Evolutionary conservation across 2,797 vertebrate genomes (phyloP), one percentile per base, ranked within the genome.

Genomic region (Miichthys miiuy): DNA sequence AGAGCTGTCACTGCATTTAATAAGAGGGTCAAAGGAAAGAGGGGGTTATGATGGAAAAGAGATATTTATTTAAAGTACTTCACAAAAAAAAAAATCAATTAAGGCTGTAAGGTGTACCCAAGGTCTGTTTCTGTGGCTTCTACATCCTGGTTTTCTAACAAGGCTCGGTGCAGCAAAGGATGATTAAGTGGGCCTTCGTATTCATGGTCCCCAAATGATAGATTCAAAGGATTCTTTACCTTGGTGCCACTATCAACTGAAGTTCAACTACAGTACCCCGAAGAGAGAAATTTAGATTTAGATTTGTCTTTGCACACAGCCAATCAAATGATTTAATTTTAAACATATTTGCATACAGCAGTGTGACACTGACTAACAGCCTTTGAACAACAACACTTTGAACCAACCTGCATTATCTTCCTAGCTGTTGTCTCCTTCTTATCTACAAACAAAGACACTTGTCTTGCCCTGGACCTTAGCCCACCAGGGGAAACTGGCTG

Each of bases 21-120:
- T 38, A 47, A 47, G 6, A 0, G 14, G 46, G 41, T n/a, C 17
- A 16, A 18, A 2, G 67, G 25, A 57, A n/a, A 56, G 5, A 38
- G 7, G 10, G 20, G 30, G 61, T 52, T 23, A 23, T 13, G 30
- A 42, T 73, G 20, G n/a, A 63, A 38, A 54, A 27, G 6, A 65
- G 17, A 48, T 58, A 68, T 56, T 51, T 50, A 21, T 75, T 42
- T 58, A 61, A 30, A 67, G 17, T 23, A 41, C 69, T 67, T 55
- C 42, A 62, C 1, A 34, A 1, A 12, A 25, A 25, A 27, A 27
- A 7, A 41, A 69, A 77, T 77, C 6, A 51, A 50, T 67, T 41
- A 60, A 41, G 4, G 6, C 58, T 9, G n/a, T 41, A 10, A 56
- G 27, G 7, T 34, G 34, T 10, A 14, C 27, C 13, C 9, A 52